Percentiles rank a stretch among this genome's conserved stretches.
phyloP scores from a whole-genome alignment of 2,797 vertebrate species.

The Sebastes wilsoni region DNA sequence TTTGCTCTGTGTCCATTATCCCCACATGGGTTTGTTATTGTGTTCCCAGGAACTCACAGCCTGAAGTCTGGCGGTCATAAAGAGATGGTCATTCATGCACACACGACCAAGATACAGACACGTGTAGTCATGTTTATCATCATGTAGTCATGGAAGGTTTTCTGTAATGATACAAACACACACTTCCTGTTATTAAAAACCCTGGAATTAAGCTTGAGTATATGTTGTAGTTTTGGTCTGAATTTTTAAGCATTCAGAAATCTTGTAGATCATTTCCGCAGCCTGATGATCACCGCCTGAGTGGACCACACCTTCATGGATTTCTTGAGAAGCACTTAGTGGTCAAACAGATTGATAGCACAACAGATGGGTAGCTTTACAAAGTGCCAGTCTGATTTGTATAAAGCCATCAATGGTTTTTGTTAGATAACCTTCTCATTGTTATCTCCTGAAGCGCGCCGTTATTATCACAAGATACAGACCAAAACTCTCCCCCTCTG shows the following conservation, averaged over 20 bases:
- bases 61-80: neutral
- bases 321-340: slow-evolving; percentile 6
- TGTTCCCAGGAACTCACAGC: neutral
- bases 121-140: slow-evolving; percentile 18
- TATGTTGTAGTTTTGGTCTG: neutral
- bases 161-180: neutral
- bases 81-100: neutral
- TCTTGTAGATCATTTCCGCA: neutral
- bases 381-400: neutral
- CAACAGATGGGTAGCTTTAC: neutral
- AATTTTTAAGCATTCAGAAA: neutral
- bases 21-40: slow-evolving; percentile 8
- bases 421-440: neutral
- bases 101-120: slow-evolving; percentile 7
- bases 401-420: neutral
- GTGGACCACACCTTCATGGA: neutral
- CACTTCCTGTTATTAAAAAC: neutral
- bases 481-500: neutral
- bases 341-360: neutral
- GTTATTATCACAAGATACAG: neutral
- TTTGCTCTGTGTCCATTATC: slow-evolving; percentile 12
- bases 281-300: neutral
- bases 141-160: slow-evolving; percentile 27
- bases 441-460: neutral
- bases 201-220: neutral